A percentile compares a stretch with the other conserved stretches of the same genome.
Evolutionary conservation across 2,888 invertebrate species (phyloP).

Genomic region (Sipha maydis): DNA sequence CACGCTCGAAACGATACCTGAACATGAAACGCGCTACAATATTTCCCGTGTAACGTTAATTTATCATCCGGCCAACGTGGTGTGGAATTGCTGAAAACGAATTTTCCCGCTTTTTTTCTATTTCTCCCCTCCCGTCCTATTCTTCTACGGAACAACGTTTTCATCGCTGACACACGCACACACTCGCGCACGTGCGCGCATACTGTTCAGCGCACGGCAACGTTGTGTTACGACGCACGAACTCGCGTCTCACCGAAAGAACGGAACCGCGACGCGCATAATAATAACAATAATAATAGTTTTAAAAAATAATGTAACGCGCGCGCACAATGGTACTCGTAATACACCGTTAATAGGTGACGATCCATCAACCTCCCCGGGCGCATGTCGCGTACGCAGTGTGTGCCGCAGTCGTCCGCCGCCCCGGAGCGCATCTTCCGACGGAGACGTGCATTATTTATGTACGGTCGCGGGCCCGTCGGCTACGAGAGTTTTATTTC

Average conservation of each 20-base stretch:
- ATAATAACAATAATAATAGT: no score
- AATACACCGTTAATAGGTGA: constrained; percentile 2
- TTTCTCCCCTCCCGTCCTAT: background rate
- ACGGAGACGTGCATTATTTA: background rate
- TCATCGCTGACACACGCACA: background rate
- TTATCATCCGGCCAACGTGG: constrained; percentile 36
- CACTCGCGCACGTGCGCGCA: background rate
- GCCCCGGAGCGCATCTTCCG: background rate
- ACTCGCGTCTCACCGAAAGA: background rate
- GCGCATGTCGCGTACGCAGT: no score
- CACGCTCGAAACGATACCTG: constrained; percentile 38
- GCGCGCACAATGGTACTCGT: no score
- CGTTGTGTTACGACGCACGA: background rate
- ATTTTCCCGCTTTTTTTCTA: background rate
- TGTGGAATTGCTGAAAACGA: constrained; percentile 36
- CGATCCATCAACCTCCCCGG: background rate
- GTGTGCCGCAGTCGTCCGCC: no score
- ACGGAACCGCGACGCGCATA: background rate
- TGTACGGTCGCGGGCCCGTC: background rate
- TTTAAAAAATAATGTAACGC: no score
- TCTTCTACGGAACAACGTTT: background rate
- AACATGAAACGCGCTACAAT: constrained; percentile 36
- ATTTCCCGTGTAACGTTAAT: constrained; percentile 39
- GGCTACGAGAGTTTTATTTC: background rate
- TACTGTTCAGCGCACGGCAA: background rate